Conservation (phyloP, 1,140 invertebrate genomes). For the Euschistus heros region DNA sequence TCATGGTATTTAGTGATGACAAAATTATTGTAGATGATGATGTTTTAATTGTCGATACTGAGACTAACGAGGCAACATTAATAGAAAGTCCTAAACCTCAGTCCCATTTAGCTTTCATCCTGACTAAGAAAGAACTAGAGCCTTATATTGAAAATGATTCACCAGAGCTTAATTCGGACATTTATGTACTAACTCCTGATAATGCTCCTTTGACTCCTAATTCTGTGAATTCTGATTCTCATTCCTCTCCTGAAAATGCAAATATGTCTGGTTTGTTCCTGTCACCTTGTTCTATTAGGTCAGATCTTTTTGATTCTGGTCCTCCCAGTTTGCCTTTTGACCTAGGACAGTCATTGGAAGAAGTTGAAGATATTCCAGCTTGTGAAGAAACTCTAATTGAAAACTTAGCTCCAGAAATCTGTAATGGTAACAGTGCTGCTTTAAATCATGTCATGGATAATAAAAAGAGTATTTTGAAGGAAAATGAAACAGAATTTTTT, state of each 20-base stretch:
- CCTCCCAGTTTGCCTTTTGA: slow-evolving; percentile 29
- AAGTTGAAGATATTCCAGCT: slow-evolving; percentile 28
- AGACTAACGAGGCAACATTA: slow-evolving; percentile 42
- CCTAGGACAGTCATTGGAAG: slow-evolving; percentile 24
- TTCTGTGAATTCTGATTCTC: slow-evolving; percentile 18
- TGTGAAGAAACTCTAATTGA: no score
- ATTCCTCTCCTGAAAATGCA: slow-evolving; percentile 32
- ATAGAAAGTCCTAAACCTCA: slow-evolving; percentile 36
- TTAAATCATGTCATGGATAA: no score
- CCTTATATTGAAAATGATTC: slow-evolving; percentile 10
- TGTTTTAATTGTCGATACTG: slow-evolving; percentile 42
- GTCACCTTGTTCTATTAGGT: slow-evolving; percentile 29
- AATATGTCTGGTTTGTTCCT: slow-evolving; percentile 35
- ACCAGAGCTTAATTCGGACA: slow-evolving; percentile 19
- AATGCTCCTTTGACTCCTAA: slow-evolving; percentile 20
- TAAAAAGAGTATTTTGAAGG: no score
- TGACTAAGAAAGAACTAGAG: slow-evolving; percentile 1
- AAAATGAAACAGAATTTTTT: no score
- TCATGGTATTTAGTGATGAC: slow-evolving; percentile 25
- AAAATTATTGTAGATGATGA: slow-evolving; percentile 36
- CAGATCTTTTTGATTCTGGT: slow-evolving; percentile 29
- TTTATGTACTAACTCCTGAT: slow-evolving; percentile 24
- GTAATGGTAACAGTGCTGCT: no score
- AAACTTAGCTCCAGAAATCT: no score
- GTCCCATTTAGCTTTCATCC: slow-evolving; percentile 30